A percentile compares a stretch with the other conserved stretches of the same genome.
Evolutionary conservation across 2,888 invertebrate species (phyloP).

Genomic region (Carterocephalus palaemon): DNA sequence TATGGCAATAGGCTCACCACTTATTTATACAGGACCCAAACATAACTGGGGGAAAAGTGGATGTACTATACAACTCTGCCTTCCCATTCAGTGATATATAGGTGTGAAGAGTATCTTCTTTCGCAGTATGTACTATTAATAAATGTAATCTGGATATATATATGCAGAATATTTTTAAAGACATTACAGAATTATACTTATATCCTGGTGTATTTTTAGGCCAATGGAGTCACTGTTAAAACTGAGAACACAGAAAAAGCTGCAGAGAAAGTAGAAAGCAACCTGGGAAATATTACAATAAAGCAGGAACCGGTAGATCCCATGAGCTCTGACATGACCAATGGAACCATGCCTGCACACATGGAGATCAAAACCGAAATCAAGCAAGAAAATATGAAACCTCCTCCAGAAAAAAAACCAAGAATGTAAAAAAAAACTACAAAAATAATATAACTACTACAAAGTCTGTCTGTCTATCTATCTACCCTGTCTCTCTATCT

Average conservation of each 20-base stretch:
- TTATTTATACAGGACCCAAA: too few species aligned
- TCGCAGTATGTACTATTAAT: too few species aligned
- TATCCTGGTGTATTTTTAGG: conserved; percentile 51
- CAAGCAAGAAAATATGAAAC: conserved; percentile 88
- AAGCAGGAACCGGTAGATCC: conserved; percentile 74
- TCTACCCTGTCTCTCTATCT: too few species aligned
- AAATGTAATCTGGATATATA: too few species aligned
- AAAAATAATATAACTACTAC: conserved; percentile 28
- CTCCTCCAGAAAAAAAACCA: conserved; percentile 92
- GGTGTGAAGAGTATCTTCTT: too few species aligned
- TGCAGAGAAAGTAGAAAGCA: conserved; percentile 61
- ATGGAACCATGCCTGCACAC: conserved; percentile 63
- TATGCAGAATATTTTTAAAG: too few species aligned
- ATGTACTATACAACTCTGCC: too few species aligned
- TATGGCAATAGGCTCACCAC: too few species aligned
- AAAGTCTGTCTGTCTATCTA: not conserved
- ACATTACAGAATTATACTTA: too few species aligned
- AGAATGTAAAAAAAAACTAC: conserved; percentile 68
- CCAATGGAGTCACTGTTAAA: conserved; percentile 68
- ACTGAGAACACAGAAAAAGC: conserved; percentile 65
- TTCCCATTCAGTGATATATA: too few species aligned
- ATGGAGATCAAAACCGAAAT: conserved; percentile 83
- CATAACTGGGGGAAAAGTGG: too few species aligned
- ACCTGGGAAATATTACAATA: conserved; percentile 57
- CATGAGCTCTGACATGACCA: conserved; percentile 62